Base-by-base conservation (phyloP, 1,140 invertebrate genomes). In the Formica selysi region DNA sequence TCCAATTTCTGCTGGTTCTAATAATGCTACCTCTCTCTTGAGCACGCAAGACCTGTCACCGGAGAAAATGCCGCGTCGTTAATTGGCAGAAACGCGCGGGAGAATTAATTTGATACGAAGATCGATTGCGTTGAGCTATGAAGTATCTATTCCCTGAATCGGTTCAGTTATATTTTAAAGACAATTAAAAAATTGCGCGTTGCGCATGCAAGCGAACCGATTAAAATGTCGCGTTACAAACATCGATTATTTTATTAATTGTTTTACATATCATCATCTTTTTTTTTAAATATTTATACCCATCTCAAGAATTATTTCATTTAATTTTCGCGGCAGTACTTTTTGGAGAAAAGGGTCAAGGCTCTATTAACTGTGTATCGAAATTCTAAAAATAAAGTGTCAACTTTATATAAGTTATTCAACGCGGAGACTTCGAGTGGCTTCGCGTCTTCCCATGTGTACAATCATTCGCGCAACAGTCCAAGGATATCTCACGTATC, bases 401-500 rank as follows among this genome's bases (percentile, higher is more conserved):
- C 16, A 51, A 51, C 48, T 51, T 51, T 51, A 51, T 19, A 19
- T 0, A 19, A 51, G 48, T 51, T 10, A 36, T 73, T 48, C 26
- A 48, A 74, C 1, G 26, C 2, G 26, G 19, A 71, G 44, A 22
- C 29, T n/a, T 7, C 44, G 48, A 67, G 19, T 19, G n/a, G 36
- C 32, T 13, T 41, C 32, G 76, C 44, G 13, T 73, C 36, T 73
- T 57, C 16, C 54, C n/a, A 7, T 5, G 38, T 73, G n/a, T 13
- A 74, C 79, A 74, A 61, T 61, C 61, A 73, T 83, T 73, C 68
- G 36, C 51, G 67, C 67, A 83, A 74, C 68, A 74, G 29, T 74
- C 6, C 38, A 8, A 74, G 54, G 68, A 83, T 83, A 48, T 26
- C 81, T 85, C 81, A 78, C 73, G 81, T 85, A 85, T 85, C 81